phyloP scores from a whole-genome alignment of 2,797 vertebrate genomes.

The Tolypeutes matacus region DNA sequence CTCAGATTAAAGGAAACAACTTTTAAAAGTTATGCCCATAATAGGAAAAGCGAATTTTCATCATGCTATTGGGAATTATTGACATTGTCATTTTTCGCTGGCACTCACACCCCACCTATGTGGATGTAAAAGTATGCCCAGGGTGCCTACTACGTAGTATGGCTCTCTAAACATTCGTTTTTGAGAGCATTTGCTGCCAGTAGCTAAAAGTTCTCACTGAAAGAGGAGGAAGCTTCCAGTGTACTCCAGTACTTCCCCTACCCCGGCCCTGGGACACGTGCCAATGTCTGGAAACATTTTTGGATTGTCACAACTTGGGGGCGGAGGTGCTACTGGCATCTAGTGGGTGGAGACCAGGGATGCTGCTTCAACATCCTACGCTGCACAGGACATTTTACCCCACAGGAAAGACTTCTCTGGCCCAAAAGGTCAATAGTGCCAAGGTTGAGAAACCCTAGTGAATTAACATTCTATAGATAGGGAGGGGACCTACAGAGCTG shows the following conservation, averaged over 20 bases:
- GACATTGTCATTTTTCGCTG: background rate
- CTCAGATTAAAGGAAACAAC: background rate
- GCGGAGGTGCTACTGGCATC: no score
- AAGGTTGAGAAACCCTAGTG: background rate
- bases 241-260: background rate
- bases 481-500: background rate
- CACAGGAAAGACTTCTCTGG: background rate
- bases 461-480: accelerated
- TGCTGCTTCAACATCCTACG: background rate
- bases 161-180: background rate
- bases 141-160: no score
- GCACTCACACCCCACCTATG: background rate
- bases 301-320: background rate
- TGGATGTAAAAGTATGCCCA: background rate
- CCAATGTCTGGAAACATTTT: background rate
- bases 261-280: background rate
- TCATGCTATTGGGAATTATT: background rate
- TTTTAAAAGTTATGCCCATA: background rate
- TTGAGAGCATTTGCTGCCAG: background rate
- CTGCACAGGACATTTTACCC: background rate
- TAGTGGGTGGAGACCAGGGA: background rate
- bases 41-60: background rate
- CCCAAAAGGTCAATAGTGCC: no score
- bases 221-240: background rate
- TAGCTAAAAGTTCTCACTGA: background rate